phyloP scores from a whole-genome alignment of 2,797 vertebrate genomes.

The Toxotes lorentzi region DNA sequence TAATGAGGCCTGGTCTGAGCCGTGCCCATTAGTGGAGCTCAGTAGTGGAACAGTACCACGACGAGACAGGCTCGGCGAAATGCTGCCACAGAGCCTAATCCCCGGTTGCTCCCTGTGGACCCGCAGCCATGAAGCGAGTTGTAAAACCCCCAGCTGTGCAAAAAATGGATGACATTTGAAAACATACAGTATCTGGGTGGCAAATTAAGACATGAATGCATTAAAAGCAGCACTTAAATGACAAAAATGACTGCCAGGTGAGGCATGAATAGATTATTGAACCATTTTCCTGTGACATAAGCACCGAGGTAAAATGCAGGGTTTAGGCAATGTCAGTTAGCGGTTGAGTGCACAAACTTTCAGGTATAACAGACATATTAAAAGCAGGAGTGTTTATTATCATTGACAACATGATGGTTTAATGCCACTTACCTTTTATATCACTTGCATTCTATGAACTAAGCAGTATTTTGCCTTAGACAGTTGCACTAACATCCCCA shows the following conservation, averaged over 20 bases:
- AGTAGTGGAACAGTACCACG: constrained; percentile 71
- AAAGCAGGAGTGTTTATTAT: constrained; percentile 55
- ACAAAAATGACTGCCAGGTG: constrained; percentile 53
- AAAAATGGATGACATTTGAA: constrained; percentile 78
- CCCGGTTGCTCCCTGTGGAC: constrained; percentile 68
- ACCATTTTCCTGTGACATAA: constrained; percentile 32
- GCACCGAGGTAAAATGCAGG: constrained; percentile 2
- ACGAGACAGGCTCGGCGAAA: constrained; percentile 65
- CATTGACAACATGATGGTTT: constrained; percentile 53
- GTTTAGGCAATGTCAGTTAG: constrained; percentile 12
- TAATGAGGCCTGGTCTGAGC: constrained; percentile 82
- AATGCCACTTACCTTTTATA: constrained; percentile 69
- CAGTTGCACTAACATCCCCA: constrained; percentile 67
- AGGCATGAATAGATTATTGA: constrained; percentile 25
- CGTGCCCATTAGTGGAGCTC: constrained; percentile 80
- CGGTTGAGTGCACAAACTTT: constrained; percentile 49
- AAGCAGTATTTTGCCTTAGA: constrained; percentile 52
- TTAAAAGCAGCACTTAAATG: constrained; percentile 58
- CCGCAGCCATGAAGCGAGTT: constrained; percentile 62
- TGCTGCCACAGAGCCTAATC: constrained; percentile 75
- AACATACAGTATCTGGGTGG: constrained; percentile 60
- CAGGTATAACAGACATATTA: constrained; percentile 47
- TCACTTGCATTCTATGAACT: constrained; percentile 48
- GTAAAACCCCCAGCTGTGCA: constrained; percentile 67
- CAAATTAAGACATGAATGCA: constrained; percentile 70